Base-by-base conservation (phyloP, 2,113 vertebrate species). In the Tragelaphus scriptus region DNA sequence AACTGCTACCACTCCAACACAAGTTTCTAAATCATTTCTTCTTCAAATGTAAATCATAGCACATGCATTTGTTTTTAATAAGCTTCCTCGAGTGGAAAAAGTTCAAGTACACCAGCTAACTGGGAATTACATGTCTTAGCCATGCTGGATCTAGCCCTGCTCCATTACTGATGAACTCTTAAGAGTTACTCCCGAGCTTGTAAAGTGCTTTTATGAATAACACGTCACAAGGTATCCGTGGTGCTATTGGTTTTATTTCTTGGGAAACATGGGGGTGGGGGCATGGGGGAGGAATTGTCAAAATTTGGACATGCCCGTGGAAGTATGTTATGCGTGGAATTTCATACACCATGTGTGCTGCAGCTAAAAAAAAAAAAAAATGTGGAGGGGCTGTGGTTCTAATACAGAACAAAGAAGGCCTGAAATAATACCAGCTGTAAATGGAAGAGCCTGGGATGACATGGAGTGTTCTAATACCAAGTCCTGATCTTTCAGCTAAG, bases 321-420 rank as follows among this genome's bases (percentile, higher is more conserved):
- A 97, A 95, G 80, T 79, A 30, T 63, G 90, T 53, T 75, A 97
- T 88, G 79, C 28, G 4, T 94, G 85, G 94, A 97, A 97, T 97
- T 97, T 85, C 71, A 93, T 84, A 88, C 16, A 68, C 95, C 68
- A 84, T 89, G 88, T 91, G 68, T 92, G 44, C 75, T 61, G 25
- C 47, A 26, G 59, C 21, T 23, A 82, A 82, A 93, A 79, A 30
- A 15, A 49, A 81, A 82, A 49, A 81, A 82, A 44, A 85, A 56
- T 49, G n/a, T 32, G 14, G 75, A 80, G 55, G 63, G 63, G 87
- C 53, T 96, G 30, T 88, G 90, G 79, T 81, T 96, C 79, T 79
- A 85, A 95, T 80, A 87, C 56, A 96, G 63, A 96, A 98, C 82
- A 91, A 97, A 96, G 90, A 86, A 89, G 56, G 44, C 40, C 49